A percentile compares a stretch with the other conserved stretches of the same genome.
Conservation (phyloP, 1,140 invertebrate genomes). For the Drosophila rhopaloa region DNA sequence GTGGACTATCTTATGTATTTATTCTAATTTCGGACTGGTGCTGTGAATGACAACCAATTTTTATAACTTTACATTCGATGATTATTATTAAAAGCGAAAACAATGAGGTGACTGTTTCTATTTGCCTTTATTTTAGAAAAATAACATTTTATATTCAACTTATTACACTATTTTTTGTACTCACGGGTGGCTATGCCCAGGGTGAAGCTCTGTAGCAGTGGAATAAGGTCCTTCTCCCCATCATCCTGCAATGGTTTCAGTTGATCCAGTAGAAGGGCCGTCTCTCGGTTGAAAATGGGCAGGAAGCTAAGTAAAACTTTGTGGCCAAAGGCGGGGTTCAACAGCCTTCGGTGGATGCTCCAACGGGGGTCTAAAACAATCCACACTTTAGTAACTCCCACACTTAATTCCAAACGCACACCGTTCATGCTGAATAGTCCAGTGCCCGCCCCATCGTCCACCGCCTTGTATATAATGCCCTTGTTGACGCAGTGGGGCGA, state of each 20-base stretch:
- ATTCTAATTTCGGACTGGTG: too few species aligned
- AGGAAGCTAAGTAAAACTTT: conserved; percentile 73
- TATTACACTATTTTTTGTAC: neutral
- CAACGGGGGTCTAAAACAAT: conserved; percentile 64
- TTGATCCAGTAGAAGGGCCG: conserved; percentile 33
- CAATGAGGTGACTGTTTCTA: too few species aligned
- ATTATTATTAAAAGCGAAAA: too few species aligned
- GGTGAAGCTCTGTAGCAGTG: conserved; percentile 62
- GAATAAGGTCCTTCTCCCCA: conserved; percentile 58
- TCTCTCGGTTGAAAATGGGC: conserved; percentile 70
- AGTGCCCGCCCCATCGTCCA: conserved; percentile 69
- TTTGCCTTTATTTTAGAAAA: too few species aligned
- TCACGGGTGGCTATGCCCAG: conserved; percentile 72
- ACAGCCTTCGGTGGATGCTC: conserved; percentile 66
- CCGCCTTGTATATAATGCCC: conserved; percentile 68
- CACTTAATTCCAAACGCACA: conserved; percentile 2
- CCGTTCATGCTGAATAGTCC: conserved; percentile 70
- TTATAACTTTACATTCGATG: too few species aligned
- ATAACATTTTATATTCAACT: neutral
- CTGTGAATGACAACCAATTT: too few species aligned
- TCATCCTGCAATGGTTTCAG: conserved; percentile 32
- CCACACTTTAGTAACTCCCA: neutral
- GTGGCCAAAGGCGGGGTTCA: conserved; percentile 77
- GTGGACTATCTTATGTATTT: too few species aligned
- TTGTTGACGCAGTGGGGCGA: conserved; percentile 77